A percentile compares a stretch with the other conserved stretches of the same genome.
Conservation (phyloP, 2,797 vertebrate genomes). For the Fistularia commersonii region DNA sequence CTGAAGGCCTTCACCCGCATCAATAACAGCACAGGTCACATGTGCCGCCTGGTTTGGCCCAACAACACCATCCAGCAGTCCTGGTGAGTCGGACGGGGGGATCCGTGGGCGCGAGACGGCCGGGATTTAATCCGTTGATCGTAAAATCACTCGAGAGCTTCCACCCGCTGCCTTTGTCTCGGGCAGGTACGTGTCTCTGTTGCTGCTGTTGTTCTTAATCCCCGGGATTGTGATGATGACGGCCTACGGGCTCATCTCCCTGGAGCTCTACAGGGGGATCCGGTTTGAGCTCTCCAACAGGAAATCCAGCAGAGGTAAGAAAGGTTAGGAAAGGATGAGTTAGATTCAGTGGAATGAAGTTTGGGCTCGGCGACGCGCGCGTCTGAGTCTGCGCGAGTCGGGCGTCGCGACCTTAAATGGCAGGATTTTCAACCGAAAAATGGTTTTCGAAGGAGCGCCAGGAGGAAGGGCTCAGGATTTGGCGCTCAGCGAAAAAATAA, state of each 20-base stretch:
- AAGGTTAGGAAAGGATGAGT: too few relatives aligned
- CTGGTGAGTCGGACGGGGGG: constrained; percentile 79
- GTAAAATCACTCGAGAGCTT: too few relatives aligned
- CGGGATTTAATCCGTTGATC: background rate
- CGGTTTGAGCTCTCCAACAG: constrained; percentile 84
- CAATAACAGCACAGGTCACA: constrained; percentile 90
- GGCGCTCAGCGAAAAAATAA: too few relatives aligned
- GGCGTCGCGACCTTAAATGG: too few relatives aligned
- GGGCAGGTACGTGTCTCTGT: constrained; percentile 87
- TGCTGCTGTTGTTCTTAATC: constrained; percentile 91
- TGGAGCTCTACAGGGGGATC: constrained; percentile 94
- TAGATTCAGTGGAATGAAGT: too few relatives aligned
- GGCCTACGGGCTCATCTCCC: constrained; percentile 91
- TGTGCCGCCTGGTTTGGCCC: constrained; percentile 91
- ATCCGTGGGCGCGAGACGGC: background rate
- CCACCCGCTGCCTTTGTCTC: background rate
- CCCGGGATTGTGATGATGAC: constrained; percentile 94
- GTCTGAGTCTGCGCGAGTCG: too few relatives aligned
- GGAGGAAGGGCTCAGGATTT: too few relatives aligned
- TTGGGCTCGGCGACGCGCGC: too few relatives aligned
- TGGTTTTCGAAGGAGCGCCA: too few relatives aligned
- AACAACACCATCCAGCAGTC: constrained; percentile 85
- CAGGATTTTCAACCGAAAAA: too few relatives aligned
- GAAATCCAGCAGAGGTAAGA: constrained; percentile 81
- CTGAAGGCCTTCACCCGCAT: constrained; percentile 86